Base-by-base conservation (phyloP, 2,888 invertebrate species). In the Tholera decimalis region DNA sequence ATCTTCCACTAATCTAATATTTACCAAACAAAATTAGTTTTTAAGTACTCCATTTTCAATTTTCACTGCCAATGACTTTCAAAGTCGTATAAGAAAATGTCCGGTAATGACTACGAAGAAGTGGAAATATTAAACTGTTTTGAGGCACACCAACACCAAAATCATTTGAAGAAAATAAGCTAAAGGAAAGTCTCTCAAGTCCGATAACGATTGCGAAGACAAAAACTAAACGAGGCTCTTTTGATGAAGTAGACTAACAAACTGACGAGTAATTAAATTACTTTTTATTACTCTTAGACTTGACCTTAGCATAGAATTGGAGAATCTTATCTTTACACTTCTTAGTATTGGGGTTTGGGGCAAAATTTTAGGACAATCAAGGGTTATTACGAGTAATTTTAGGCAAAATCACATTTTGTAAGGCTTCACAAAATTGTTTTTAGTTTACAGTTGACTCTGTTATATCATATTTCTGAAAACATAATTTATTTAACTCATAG, bases 41-140 rank as follows among this genome's bases (percentile, higher is more conserved):
- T 15, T 15, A 26, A 44, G 11, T 47, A 26, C 5, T 60, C 20
- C 26, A 26, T 39, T 63, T 68, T 63, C 49, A 60, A 67, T 56
- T 53, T 62, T 47, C 41, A 35, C 35, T 33, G 30, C 8, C 18
- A 54, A 73, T 51, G 55, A 24, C 46, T 30, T 20, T 69, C 18
- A 54, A 46, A 57, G 56, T 55, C 53, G 41, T 35, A n/a, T 35
- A 53, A n/a, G 43, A 62, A 62, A 77, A 58, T 63, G 15, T 47
- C 56, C n/a, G 35, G 53, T 61, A 70, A 58, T 41, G 37, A 73
- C n/a, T 59, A 37, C 13, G n/a, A 33, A 67, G 43, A 59, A 56
- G 24, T n/a, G 24, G 18, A 39, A 61, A 60, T 64, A 77, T 56
- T 59, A 77, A 70, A 67, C 62, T 74, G 43, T 60, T 77, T 59